Base-by-base conservation (phyloP, 2,888 invertebrate genomes). In the Sphecodes monilicornis region DNA sequence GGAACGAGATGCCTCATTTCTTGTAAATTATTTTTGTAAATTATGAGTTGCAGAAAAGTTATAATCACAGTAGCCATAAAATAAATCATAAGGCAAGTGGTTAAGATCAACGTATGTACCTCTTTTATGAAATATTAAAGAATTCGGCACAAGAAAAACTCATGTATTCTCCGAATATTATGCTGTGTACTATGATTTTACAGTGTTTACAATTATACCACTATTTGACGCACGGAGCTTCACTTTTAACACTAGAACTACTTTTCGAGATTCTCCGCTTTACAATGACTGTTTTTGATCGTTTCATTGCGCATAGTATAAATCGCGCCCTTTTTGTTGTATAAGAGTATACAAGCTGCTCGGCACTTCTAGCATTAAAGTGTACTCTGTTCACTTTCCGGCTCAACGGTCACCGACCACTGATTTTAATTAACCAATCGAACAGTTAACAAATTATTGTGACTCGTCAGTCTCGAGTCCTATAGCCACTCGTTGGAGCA, bases 341-440 rank as follows among this genome's bases (percentile, higher is more conserved):
- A 60, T 18, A 60, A 29, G 29, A 60, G 60, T 60, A 60, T 29
- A 29, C 16, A 60, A 60, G 16, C 60, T 6, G 60, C 29, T 29
- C 60, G 60, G 26, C 16, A 13, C 29, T 26, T 60, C 60, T 29
- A 60, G 16, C 16, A 6, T 60, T 60, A 60, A 60, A 60, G 60
- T 60, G 29, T 60, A 60, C 60, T 60, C 60, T 60, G 60, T 60
- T 60, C 64, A 32, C 64, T 3, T 60, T 60, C 60, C 60, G 60
- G 64, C 32, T 36, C 0, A 64, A 32, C 18, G 32, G 8, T 18
- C 64, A 18, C 32, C 29, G 22, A 64, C 32, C 32, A 36, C 32
- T 18, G 64, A 32, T 36, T 22, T 64, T 64, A 64, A 64, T 32
- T 64, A 32, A 64, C 29, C 64, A 36, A 36, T 22, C 22, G 64